Evolutionary conservation across 2,888 invertebrate species (phyloP).

Genomic region (Erebia palarica): DNA sequence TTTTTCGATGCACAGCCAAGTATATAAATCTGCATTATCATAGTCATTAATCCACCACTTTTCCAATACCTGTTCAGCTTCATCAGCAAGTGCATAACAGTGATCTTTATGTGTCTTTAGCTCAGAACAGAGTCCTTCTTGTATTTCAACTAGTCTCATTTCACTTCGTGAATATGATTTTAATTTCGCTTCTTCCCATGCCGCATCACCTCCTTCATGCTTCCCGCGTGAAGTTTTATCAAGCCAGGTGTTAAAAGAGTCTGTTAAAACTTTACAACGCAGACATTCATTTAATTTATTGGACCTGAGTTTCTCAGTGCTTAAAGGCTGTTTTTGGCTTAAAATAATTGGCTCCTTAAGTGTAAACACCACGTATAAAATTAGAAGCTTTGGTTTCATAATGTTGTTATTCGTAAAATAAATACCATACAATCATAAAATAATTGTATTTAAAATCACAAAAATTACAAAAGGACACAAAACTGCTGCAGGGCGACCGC

Average conservation of each 20-base stretch:
- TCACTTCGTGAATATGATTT: conserved; percentile 93
- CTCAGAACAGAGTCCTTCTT: conserved; percentile 91
- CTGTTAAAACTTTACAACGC: conserved; percentile 87
- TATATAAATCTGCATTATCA: conserved; percentile 58
- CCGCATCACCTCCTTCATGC: conserved; percentile 96
- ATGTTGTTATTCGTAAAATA: not conserved
- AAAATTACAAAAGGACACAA: too few species aligned
- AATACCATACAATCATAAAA: not conserved
- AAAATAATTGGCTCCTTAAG: conserved; percentile 13
- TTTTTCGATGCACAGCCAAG: conserved; percentile 90
- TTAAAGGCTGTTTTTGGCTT: conserved; percentile 40
- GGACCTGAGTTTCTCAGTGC: conserved; percentile 36
- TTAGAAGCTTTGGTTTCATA: conserved; percentile 7
- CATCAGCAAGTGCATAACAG: conserved; percentile 91
- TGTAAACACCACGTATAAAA: conserved; percentile 4
- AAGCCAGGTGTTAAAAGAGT: conserved; percentile 90
- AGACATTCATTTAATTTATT: conserved; percentile 77
- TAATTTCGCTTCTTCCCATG: conserved; percentile 95
- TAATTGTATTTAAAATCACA: too few species aligned
- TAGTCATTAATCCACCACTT: conserved; percentile 93
- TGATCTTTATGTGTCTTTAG: conserved; percentile 87
- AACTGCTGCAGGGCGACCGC: too few species aligned
- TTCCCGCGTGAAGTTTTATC: conserved; percentile 92
- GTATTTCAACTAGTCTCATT: conserved; percentile 94
- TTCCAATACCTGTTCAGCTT: conserved; percentile 90